Conservation (phyloP, 1,140 invertebrate genomes). For the Rhopalosiphum maidis region DNA sequence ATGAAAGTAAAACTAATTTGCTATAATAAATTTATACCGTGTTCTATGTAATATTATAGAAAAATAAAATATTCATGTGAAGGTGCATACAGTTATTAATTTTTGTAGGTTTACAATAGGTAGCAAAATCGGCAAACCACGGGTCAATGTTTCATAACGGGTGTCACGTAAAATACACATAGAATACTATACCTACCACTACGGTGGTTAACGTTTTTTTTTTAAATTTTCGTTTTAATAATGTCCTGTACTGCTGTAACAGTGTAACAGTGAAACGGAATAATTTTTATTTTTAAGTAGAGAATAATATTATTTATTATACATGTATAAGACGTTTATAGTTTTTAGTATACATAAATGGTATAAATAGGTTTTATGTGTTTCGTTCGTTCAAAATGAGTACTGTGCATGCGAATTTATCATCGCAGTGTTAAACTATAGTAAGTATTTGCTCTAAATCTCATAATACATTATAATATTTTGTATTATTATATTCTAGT, state of each 20-base stretch:
- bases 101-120: neutral
- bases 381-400: neutral
- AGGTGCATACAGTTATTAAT: neutral
- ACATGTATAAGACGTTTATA: neutral
- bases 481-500: neutral
- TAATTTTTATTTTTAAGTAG: neutral
- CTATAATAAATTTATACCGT: neutral
- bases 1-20: neutral
- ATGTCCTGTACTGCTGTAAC: neutral
- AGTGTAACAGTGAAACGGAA: neutral
- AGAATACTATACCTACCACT: neutral
- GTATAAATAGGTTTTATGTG: constrained; percentile 16
- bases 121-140: neutral
- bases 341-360: neutral
- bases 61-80: neutral
- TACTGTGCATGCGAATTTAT: neutral
- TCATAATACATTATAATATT: neutral
- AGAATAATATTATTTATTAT: neutral
- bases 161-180: neutral
- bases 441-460: neutral
- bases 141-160: constrained; percentile 17
- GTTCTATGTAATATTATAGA: neutral
- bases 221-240: neutral
- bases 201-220: neutral
- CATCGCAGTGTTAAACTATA: neutral